A percentile compares a stretch with the other conserved stretches of the same genome.
Evolutionary conservation across 2,888 invertebrate species (phyloP).

Genomic region (Kryphioiulus occultus): DNA sequence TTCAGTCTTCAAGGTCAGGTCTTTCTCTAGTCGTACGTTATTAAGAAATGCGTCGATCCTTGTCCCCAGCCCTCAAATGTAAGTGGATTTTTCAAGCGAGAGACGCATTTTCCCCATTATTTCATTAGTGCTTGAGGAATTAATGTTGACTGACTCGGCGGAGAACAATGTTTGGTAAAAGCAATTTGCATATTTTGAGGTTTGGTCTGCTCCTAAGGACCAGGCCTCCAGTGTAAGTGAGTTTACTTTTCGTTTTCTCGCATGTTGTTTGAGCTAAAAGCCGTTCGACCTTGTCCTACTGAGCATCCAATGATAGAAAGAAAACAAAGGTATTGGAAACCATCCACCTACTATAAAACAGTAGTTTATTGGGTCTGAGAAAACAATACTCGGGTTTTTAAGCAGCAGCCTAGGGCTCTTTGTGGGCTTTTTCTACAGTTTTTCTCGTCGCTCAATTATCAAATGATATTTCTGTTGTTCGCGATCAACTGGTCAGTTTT

Average conservation of each 20-base stretch:
- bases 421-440: not conserved
- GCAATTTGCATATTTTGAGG: not conserved
- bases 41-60: not conserved
- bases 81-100: not conserved
- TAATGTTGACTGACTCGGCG: not conserved
- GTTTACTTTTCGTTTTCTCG: not conserved
- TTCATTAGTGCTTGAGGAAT: not conserved
- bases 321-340: slow-evolving; percentile 5
- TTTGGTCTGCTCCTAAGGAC: not conserved
- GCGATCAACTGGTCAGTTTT: not conserved
- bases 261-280: not conserved
- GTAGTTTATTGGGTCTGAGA: not conserved
- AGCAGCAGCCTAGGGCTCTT: not conserved
- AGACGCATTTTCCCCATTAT: not conserved
- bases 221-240: not conserved
- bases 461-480: slow-evolving; percentile 5
- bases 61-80: not conserved
- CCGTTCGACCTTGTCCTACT: not conserved
- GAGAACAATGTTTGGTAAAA: not conserved
- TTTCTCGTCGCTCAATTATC: not conserved
- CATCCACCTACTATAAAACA: not conserved
- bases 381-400: not conserved
- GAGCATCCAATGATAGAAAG: not conserved
- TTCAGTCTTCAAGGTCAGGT: not conserved
- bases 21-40: not conserved